Percentiles rank a stretch among this genome's conserved stretches.
These are phyloP conservation scores for Myotis davidii DNA, from an alignment of 2,113 vertebrate species.

Conservation along the genomic window DNA sequence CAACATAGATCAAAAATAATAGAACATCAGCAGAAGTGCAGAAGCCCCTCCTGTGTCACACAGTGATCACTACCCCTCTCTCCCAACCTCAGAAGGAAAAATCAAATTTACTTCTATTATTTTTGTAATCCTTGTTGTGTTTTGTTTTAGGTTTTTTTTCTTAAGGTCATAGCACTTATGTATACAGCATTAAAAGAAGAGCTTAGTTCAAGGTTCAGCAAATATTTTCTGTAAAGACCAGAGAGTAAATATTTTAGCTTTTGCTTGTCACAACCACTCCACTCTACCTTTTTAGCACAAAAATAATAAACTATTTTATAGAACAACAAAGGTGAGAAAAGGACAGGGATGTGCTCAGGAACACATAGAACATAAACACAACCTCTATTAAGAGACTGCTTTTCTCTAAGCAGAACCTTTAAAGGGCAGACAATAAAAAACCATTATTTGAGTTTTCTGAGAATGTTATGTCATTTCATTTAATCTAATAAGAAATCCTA, in stretches of 20 bases:
- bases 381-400: background rate
- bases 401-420: background rate
- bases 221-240: background rate
- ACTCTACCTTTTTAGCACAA: background rate
- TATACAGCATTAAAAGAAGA: background rate
- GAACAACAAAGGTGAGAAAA: background rate
- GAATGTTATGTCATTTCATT: background rate
- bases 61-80: background rate
- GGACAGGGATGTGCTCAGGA: background rate
- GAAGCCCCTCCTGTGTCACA: too few relatives aligned
- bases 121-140: background rate
- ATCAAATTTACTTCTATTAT: background rate
- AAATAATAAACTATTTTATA: background rate
- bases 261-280: background rate
- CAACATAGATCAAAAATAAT: background rate
- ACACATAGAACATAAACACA: background rate
- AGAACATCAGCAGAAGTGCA: accelerated
- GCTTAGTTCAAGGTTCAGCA: background rate
- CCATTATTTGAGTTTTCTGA: background rate
- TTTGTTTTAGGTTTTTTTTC: background rate
- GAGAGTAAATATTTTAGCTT: background rate
- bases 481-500: background rate
- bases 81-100: background rate
- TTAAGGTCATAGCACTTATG: background rate
- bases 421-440: background rate